Evolutionary conservation across 92 coral and sea anemone species (phyloP).

Genomic region (Epizoanthus ramosus): DNA sequence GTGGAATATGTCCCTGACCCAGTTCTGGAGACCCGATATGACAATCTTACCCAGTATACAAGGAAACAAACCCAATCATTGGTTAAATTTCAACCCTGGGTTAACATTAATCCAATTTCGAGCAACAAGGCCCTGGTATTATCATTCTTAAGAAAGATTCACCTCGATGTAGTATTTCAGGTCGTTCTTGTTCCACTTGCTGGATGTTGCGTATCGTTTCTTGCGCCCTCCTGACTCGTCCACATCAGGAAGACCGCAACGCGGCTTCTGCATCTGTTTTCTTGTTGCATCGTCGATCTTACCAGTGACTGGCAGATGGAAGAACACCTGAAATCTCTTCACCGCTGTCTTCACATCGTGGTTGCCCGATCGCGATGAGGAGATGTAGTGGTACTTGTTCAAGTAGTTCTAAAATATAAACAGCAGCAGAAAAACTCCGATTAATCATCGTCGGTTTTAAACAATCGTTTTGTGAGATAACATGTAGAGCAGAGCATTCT

Average conservation of each 20-base stretch:
- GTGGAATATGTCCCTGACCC: too few species aligned
- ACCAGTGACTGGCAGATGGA: constrained; percentile 75
- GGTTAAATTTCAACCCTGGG: too few species aligned
- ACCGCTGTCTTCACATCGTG: constrained; percentile 69
- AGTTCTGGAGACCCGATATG: too few species aligned
- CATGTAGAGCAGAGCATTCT: too few species aligned
- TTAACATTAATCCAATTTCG: too few species aligned
- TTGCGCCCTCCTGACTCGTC: constrained; percentile 48
- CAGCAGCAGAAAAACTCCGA: not conserved
- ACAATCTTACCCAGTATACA: too few species aligned
- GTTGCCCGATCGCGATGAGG: constrained; percentile 80
- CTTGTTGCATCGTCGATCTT: constrained; percentile 65
- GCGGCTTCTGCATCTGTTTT: constrained; percentile 63
- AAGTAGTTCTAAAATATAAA: constrained; percentile 49
- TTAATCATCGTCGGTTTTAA: too few species aligned
- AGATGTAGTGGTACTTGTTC: constrained; percentile 70
- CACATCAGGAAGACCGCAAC: constrained; percentile 79
- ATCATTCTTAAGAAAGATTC: too few species aligned
- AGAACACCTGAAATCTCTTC: constrained; percentile 63
- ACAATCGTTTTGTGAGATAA: too few species aligned
- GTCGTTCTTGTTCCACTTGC: constrained; percentile 54
- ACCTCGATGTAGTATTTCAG: constrained; percentile 60
- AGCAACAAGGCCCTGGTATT: too few species aligned
- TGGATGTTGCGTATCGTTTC: constrained; percentile 45
- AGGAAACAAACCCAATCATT: too few species aligned